phyloP scores from a whole-genome alignment of 1,140 invertebrate species.

The Diorhabda carinulata region DNA sequence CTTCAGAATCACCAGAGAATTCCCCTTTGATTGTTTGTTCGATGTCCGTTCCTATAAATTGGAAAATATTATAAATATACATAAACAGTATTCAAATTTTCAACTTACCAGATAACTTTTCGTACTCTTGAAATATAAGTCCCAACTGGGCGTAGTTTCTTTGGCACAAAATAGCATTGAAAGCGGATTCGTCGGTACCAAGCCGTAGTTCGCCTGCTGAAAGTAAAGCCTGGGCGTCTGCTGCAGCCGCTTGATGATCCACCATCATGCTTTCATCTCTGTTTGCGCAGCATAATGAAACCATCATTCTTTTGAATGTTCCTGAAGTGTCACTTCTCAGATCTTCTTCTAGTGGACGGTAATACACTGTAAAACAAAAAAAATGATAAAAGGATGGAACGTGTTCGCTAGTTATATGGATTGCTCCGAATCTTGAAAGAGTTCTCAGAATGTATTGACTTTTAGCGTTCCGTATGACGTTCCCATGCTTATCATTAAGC shows the following conservation, averaged over 20 bases:
- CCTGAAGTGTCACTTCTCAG: slow-evolving; percentile 79
- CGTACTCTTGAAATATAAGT: slow-evolving; percentile 58
- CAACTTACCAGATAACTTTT: slow-evolving; percentile 48
- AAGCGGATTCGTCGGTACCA: slow-evolving; percentile 83
- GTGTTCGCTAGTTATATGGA: too few species aligned
- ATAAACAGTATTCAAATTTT: neutral
- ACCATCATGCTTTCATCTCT: slow-evolving; percentile 67
- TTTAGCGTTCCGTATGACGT: too few species aligned
- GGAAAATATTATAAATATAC: too few species aligned
- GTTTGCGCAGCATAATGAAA: slow-evolving; percentile 64
- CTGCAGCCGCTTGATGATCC: slow-evolving; percentile 58
- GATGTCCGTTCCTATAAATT: slow-evolving; percentile 57
- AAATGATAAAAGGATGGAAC: neutral
- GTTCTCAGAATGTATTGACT: too few species aligned
- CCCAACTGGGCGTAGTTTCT: slow-evolving; percentile 72
- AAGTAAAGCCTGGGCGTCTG: slow-evolving; percentile 70
- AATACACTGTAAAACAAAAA: slow-evolving; percentile 58
- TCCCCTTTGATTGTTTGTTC: slow-evolving; percentile 66
- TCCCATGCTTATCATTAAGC: too few species aligned
- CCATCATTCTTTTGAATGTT: slow-evolving; percentile 76
- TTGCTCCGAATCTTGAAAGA: too few species aligned
- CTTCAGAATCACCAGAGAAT: slow-evolving; percentile 65
- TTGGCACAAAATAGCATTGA: slow-evolving; percentile 77
- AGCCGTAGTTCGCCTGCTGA: slow-evolving; percentile 73
- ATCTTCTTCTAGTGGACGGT: slow-evolving; percentile 71